Evolutionary conservation across 2,797 vertebrate species (phyloP).

Genomic region (Onychomys arenicola): DNA sequence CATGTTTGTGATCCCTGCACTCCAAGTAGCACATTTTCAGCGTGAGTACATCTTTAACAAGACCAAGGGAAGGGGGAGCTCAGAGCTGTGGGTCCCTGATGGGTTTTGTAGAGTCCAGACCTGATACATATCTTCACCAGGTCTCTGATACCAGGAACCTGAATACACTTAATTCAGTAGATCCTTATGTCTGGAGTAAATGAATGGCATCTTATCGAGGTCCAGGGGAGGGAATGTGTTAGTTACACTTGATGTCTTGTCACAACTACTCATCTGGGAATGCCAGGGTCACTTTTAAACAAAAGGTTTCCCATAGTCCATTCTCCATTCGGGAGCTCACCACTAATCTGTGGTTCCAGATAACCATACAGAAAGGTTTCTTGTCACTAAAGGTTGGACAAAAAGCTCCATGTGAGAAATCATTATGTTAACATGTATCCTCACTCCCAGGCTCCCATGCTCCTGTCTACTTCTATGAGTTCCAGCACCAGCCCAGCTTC

Average conservation of each 20-base stretch:
- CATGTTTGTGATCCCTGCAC: too few species aligned
- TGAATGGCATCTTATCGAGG: background rate
- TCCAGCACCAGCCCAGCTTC: slow-evolving; percentile 66
- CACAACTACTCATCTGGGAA: background rate
- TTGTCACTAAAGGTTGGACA: background rate
- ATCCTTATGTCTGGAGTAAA: background rate
- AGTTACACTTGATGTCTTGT: background rate
- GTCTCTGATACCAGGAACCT: too few species aligned
- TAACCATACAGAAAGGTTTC: background rate
- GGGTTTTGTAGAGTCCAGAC: too few species aligned
- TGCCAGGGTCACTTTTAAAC: background rate
- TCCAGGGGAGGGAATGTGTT: background rate
- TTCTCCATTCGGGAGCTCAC: background rate
- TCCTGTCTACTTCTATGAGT: slow-evolving; percentile 77
- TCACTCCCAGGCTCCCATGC: slow-evolving; percentile 23
- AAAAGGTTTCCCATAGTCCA: background rate
- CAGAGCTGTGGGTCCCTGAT: too few species aligned
- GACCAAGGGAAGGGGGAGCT: too few species aligned
- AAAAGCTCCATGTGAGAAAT: background rate
- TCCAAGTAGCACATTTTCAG: too few species aligned
- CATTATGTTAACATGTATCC: too few species aligned
- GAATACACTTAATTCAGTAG: background rate
- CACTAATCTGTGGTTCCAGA: background rate
- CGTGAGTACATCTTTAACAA: too few species aligned
- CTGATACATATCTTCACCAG: too few species aligned